Base-by-base conservation (phyloP, 2,113 vertebrate species). In the Syngnathus scovelli region DNA sequence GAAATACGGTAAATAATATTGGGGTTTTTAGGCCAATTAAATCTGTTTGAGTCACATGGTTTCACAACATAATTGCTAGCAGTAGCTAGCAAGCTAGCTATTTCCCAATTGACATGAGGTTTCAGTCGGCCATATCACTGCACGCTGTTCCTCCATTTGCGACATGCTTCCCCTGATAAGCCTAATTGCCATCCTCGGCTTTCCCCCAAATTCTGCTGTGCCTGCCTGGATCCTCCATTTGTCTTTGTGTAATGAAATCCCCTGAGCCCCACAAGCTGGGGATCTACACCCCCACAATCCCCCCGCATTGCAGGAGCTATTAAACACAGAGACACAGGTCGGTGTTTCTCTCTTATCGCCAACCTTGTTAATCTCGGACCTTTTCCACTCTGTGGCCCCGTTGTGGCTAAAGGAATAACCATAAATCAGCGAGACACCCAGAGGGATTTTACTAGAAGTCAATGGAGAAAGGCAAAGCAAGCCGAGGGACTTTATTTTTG, bases 181-280 rank as follows among this genome's bases (percentile, higher is more conserved):
- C 58, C 66, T 86, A 84, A 87, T 80, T 87, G 80, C 76, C 61
- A 71, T 70, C 48, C 76, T 37, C 41, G 6, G 6, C 56, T 18
- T 49, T 60, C 15, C 62, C 71, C 1, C 67, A 65, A 83, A 86
- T 65, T 72, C 72, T 70, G 71, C 80, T 69, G 73, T 75, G 73
- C 55, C 61, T 23, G 19, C 38, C 41, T 38, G 60, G 66, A 71
- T 82, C 85, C 78, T 86, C 74, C 85, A 88, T 88, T 88, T 88
- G 82, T 89, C 83, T 88, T 86, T 84, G 71, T 85, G 78, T 88
- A 83, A 86, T 86, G 79, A 88, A 91, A 88, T 85, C 87, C 84
- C 79, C 37, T 27, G 70, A 74, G 87, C 68, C 79, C 61, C 36
- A 65, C 70, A 58, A 71, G 71, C 80, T 60, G 71, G 48, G 68